Evolutionary conservation across 1,140 invertebrate species (phyloP).

Genomic region (Solen grandis): DNA sequence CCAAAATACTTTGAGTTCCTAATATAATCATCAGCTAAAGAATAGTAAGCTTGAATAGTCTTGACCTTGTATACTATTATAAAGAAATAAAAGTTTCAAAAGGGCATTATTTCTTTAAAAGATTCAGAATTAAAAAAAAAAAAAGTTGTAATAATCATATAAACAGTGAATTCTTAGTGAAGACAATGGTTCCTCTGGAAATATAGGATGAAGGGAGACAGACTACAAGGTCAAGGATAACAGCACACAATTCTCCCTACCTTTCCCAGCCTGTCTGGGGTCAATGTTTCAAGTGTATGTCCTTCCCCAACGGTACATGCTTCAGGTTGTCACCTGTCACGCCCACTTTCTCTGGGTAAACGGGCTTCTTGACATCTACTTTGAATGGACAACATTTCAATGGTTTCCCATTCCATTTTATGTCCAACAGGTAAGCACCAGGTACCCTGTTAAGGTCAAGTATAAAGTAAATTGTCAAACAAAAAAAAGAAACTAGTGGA

Average conservation of each 20-base stretch:
- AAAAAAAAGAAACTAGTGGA: too few species aligned
- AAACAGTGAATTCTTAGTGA: too few species aligned
- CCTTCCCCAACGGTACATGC: conserved; percentile 94
- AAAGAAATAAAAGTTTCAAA: too few species aligned
- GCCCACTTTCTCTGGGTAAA: conserved; percentile 89
- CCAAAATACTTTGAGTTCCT: too few species aligned
- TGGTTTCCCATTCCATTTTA: conserved; percentile 93
- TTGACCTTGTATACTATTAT: too few species aligned
- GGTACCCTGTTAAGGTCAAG: conserved; percentile 41
- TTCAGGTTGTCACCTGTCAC: conserved; percentile 95
- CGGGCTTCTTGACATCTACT: conserved; percentile 90
- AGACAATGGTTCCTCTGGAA: too few species aligned
- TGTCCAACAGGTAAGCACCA: conserved; percentile 88
- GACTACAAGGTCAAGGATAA: neutral
- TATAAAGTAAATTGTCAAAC: neutral
- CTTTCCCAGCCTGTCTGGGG: conserved; percentile 93
- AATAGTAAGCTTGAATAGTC: too few species aligned
- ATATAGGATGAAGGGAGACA: too few species aligned
- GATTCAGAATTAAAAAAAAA: too few species aligned
- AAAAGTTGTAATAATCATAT: too few species aligned
- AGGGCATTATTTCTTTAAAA: too few species aligned
- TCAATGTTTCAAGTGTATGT: conserved; percentile 98
- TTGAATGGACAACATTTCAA: conserved; percentile 96
- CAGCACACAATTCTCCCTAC: conserved; percentile 35
- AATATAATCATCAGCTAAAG: too few species aligned